Evolutionary conservation across 1,140 invertebrate species (phyloP).

Genomic region (Liolophura sinensis): DNA sequence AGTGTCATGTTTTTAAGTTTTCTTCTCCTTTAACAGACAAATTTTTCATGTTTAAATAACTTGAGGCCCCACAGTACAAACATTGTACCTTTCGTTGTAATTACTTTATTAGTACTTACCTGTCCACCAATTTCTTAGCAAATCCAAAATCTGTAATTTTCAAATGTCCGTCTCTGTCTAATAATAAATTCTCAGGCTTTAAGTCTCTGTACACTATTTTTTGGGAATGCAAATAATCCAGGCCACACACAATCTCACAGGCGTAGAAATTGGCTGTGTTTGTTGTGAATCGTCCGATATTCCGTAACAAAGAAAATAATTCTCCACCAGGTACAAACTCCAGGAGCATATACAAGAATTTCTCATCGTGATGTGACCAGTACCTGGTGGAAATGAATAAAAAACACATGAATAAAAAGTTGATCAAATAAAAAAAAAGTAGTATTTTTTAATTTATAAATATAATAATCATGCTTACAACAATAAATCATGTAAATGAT

Average conservation of each 20-base stretch:
- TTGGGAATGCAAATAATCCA: conserved; percentile 85
- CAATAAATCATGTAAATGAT: no score
- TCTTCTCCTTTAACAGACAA: no score
- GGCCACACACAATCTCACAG: conserved; percentile 88
- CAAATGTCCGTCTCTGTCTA: conserved; percentile 90
- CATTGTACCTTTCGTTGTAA: no score
- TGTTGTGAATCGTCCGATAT: conserved; percentile 86
- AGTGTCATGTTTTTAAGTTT: no score
- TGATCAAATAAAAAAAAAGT: conserved; percentile 9
- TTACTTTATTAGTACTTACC: conserved; percentile 53
- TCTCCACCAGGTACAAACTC: conserved; percentile 91
- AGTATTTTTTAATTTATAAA: no score
- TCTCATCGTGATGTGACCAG: conserved; percentile 86
- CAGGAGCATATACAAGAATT: conserved; percentile 87
- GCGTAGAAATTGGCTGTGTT: conserved; percentile 91
- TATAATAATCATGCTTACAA: no score
- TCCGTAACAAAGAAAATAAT: conserved; percentile 91
- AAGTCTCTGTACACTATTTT: conserved; percentile 63
- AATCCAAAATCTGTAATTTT: conserved; percentile 99
- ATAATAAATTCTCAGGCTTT: conserved; percentile 91
- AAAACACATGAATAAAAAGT: conserved; percentile 27
- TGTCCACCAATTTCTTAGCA: conserved; percentile 89
- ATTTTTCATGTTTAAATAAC: no score
- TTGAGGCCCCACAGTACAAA: no score
- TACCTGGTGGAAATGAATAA: conserved; percentile 70